These are phyloP conservation scores for Euwallacea similis DNA, from an alignment of 1,140 invertebrate species.

Conservation along the genomic window DNA sequence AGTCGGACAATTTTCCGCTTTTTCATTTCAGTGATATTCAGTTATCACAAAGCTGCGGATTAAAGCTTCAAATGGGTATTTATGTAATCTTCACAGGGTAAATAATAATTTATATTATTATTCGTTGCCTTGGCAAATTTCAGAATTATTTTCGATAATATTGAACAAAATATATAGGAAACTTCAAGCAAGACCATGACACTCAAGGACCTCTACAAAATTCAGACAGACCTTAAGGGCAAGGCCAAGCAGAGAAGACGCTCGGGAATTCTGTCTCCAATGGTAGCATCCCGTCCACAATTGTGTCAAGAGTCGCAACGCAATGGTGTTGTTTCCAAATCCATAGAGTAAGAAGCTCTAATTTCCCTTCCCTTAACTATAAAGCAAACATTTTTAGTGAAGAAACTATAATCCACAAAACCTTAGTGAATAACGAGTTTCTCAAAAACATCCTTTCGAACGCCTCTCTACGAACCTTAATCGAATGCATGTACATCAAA, in stretches of 20 bases:
- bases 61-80: too few relatives aligned
- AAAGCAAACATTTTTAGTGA: slow-evolving; percentile 41
- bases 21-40: too few relatives aligned
- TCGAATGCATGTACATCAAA: slow-evolving; percentile 41
- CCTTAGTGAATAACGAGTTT: slow-evolving; percentile 44
- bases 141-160: too few relatives aligned
- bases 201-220: slow-evolving; percentile 22
- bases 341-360: slow-evolving; percentile 6
- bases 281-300: neutral
- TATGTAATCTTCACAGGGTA: too few relatives aligned
- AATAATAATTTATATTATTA: too few relatives aligned
- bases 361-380: neutral
- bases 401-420: slow-evolving; percentile 38
- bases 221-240: neutral
- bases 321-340: neutral
- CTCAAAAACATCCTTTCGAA: slow-evolving; percentile 40
- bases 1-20: too few relatives aligned
- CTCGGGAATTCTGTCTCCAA: slow-evolving; percentile 19
- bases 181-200: slow-evolving; percentile 10
- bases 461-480: slow-evolving; percentile 35
- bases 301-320: neutral
- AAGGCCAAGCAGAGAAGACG: slow-evolving; percentile 12
- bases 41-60: too few relatives aligned
- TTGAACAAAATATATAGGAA: too few relatives aligned
- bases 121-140: too few relatives aligned